phyloP scores from a whole-genome alignment of 2,888 invertebrate species.

The Cordilura impudica region DNA sequence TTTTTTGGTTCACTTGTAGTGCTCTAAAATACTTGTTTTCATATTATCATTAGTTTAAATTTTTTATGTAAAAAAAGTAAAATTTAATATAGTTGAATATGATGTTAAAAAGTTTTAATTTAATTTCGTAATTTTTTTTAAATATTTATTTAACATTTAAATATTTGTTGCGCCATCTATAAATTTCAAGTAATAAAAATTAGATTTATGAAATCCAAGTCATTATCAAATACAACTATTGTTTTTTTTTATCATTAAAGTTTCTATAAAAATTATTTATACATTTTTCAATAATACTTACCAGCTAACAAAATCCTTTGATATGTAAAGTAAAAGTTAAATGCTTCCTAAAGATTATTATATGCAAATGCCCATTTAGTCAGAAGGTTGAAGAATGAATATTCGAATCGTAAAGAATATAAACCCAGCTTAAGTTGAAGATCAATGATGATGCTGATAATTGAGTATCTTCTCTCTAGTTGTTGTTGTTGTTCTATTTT shows the following conservation, averaged over 20 bases:
- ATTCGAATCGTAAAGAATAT: neutral
- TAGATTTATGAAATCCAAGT: too few species aligned
- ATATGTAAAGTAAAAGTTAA: constrained; percentile 54
- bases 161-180: too few species aligned
- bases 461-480: neutral
- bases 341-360: constrained; percentile 44
- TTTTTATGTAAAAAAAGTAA: too few species aligned
- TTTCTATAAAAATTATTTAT: neutral
- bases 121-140: too few species aligned
- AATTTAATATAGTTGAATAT: too few species aligned
- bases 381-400: neutral
- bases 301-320: constrained; percentile 58
- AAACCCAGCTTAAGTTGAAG: neutral
- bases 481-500: neutral
- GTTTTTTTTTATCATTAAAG: neutral
- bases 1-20: too few species aligned
- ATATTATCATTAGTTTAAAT: too few species aligned
- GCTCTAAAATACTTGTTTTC: too few species aligned
- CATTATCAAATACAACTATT: too few species aligned
- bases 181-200: too few species aligned
- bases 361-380: constrained; percentile 38
- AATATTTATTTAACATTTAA: too few species aligned
- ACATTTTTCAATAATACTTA: constrained; percentile 28
- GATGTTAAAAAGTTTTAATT: too few species aligned
- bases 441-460: neutral